Conservation (phyloP, 2,113 vertebrate genomes). For the Phylloscopus trochilus region DNA sequence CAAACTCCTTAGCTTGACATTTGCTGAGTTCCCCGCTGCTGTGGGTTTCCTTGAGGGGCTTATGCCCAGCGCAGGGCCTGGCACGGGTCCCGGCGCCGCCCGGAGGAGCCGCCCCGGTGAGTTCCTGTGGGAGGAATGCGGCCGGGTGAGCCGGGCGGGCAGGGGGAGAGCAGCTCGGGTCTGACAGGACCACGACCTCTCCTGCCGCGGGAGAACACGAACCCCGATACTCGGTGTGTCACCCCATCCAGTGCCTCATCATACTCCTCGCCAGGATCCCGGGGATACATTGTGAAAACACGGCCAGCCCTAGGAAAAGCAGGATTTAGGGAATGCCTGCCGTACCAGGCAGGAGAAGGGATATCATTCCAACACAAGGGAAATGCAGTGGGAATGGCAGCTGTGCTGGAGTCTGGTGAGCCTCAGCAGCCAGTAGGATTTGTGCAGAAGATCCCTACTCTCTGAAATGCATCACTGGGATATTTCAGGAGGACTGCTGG, state of each 20-base stretch:
- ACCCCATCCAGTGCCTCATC: rapidly evolving
- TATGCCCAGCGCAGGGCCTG: background rate
- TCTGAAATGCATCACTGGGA: background rate
- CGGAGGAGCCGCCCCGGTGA: background rate
- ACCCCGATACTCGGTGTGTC: background rate
- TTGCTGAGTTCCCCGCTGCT: rapidly evolving
- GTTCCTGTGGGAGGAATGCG: background rate
- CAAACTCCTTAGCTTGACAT: background rate
- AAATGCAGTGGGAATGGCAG: background rate
- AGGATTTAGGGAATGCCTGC: background rate
- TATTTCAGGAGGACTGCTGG: background rate
- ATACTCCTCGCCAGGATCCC: background rate
- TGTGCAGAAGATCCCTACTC: background rate
- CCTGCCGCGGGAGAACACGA: rapidly evolving
- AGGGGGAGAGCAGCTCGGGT: background rate
- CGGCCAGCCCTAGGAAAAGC: background rate
- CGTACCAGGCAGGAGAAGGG: background rate
- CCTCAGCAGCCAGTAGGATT: background rate
- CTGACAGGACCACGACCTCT: background rate
- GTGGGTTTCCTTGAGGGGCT: background rate
- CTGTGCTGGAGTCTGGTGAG: rapidly evolving
- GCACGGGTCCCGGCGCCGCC: rapidly evolving
- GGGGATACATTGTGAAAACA: background rate
- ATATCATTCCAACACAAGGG: background rate
- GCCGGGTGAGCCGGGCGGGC: background rate